These are phyloP conservation scores for Tragelaphus strepsiceros DNA, from an alignment of 2,113 vertebrate species.

Conservation along the genomic window DNA sequence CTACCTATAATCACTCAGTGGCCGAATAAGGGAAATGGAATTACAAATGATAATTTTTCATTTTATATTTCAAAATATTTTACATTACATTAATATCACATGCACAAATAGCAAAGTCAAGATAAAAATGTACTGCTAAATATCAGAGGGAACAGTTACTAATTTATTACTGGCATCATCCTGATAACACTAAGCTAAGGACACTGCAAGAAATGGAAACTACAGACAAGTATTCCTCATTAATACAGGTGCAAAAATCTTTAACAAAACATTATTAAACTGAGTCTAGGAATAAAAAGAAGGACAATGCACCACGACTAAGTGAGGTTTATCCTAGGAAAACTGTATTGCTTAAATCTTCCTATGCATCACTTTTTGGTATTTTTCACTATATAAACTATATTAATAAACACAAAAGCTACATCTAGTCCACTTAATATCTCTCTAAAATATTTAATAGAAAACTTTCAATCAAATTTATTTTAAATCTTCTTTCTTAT, in stretches of 20 bases:
- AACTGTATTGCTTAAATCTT: neutral
- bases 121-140: slow-evolving; percentile 29
- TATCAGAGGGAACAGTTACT: neutral
- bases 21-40: neutral
- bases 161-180: neutral
- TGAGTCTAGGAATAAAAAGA: neutral
- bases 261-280: slow-evolving; percentile 20
- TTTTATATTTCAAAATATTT: slow-evolving; percentile 3
- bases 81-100: neutral
- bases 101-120: slow-evolving; percentile 1
- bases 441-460: neutral
- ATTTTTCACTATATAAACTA: neutral
- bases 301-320: neutral
- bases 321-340: neutral
- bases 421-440: neutral
- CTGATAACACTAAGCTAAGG: neutral
- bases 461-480: slow-evolving; percentile 1
- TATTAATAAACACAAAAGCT: neutral
- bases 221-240: neutral
- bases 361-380: neutral
- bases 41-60: neutral
- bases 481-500: slow-evolving; percentile 2
- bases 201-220: neutral
- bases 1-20: neutral
- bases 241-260: neutral